These are phyloP conservation scores for Hylaeus anthracinus DNA, from an alignment of 1,140 invertebrate genomes.

Conservation along the genomic window DNA sequence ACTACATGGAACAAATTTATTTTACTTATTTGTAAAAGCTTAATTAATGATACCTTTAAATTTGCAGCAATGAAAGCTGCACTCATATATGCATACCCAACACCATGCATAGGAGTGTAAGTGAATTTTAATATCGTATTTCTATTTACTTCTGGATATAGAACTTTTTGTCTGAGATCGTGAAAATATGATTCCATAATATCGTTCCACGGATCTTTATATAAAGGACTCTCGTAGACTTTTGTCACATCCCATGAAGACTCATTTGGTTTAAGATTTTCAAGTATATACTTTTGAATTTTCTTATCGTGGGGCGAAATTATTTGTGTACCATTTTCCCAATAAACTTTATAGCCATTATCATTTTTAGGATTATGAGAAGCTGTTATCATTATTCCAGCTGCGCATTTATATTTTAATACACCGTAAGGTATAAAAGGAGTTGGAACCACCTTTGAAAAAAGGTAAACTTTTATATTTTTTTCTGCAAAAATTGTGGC, in stretches of 20 bases:
- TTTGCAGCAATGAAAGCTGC: conserved; percentile 89
- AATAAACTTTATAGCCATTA: conserved; percentile 99
- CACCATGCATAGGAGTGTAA: conserved; percentile 99
- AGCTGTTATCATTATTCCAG: conserved; percentile 98
- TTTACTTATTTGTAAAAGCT: not conserved
- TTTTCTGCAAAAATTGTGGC: conserved; percentile 90
- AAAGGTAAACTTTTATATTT: conserved; percentile 92
- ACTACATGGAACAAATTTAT: not conserved
- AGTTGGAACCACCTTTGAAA: conserved; percentile 91
- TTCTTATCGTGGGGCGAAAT: conserved; percentile 94
- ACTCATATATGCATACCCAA: conserved; percentile 91
- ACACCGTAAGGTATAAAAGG: conserved; percentile 96
- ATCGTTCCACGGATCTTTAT: conserved; percentile 83
- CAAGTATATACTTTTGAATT: conserved; percentile 90
- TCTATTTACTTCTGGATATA: conserved; percentile 83
- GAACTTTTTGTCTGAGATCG: conserved; percentile 81
- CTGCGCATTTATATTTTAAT: conserved; percentile 85
- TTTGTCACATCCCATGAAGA: conserved; percentile 85
- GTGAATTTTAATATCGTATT: conserved; percentile 86
- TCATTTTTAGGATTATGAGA: conserved; percentile 99
- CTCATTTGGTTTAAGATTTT: conserved; percentile 87
- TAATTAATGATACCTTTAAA: conserved; percentile 85
- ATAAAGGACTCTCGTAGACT: conserved; percentile 78
- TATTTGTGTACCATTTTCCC: conserved; percentile 97
- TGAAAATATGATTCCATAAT: conserved; percentile 86